Conservation (phyloP, 1,140 invertebrate species). For the Bombus terrestris region DNA sequence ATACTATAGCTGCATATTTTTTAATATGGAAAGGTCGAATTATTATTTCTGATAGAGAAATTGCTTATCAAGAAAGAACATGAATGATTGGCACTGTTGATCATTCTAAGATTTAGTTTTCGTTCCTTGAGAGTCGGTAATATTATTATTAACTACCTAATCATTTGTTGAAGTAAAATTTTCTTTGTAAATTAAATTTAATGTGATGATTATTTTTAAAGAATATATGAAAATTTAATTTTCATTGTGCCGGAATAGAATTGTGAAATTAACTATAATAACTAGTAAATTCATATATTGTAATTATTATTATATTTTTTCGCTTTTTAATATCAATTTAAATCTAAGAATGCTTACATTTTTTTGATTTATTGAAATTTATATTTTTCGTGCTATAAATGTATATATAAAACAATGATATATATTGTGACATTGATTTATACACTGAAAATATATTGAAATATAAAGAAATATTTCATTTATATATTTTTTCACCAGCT, state of each 20-base stretch:
- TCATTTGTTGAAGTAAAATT: neutral
- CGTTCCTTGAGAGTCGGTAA: constrained; percentile 1
- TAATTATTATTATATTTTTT: neutral
- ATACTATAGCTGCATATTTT: neutral
- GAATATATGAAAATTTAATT: neutral
- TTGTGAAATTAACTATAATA: neutral
- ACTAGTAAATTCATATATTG: neutral
- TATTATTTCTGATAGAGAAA: neutral
- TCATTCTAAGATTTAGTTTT: neutral
- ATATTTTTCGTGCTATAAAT: neutral
- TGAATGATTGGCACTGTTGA: constrained; percentile 8
- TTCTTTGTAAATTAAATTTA: neutral
- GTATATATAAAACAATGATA: neutral
- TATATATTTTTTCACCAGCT: neutral
- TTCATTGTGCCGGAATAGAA: neutral
- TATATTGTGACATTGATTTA: neutral
- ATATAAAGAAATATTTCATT: neutral
- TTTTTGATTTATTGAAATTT: neutral
- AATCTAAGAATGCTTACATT: neutral
- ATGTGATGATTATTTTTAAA: neutral
- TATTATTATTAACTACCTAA: neutral
- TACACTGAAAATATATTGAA: neutral
- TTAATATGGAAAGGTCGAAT: neutral
- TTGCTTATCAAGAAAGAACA: neutral
- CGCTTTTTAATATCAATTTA: neutral